Conservation (phyloP, 1,140 invertebrate genomes). For the Lordiphosa mommai region DNA sequence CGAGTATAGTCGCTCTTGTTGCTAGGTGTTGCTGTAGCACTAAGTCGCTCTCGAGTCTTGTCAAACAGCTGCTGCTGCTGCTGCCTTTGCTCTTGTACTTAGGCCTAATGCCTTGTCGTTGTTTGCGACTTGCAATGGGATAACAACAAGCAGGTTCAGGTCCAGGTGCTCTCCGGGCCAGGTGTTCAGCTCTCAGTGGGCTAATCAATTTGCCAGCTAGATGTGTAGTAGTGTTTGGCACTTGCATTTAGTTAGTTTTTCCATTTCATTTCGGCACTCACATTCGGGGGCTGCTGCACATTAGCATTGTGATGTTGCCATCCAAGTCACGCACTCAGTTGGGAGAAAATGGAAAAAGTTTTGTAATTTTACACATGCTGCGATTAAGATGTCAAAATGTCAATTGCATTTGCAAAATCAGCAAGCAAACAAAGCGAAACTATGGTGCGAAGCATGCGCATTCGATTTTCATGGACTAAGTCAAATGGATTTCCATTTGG, state of each 20-base stretch:
- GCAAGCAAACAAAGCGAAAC: constrained; percentile 6
- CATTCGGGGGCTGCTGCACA: constrained; percentile 26
- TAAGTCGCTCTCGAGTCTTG: constrained; percentile 34
- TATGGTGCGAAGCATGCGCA: constrained; percentile 2
- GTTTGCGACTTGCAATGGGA: constrained; percentile 70
- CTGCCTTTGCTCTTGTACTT: constrained; percentile 49
- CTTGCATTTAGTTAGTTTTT: constrained; percentile 17
- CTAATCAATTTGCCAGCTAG: constrained; percentile 48
- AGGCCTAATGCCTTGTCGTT: constrained; percentile 62
- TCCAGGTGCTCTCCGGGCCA: constrained; percentile 14
- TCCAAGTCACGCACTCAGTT: constrained; percentile 26
- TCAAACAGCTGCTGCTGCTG: constrained; percentile 21
- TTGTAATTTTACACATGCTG: constrained; percentile 50
- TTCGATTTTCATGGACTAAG: neutral
- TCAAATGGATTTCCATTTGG: neutral
- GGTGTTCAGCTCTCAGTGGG: constrained; percentile 31
- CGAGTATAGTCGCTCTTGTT: constrained; percentile 1
- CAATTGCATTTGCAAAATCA: constrained; percentile 21
- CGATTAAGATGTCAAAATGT: constrained; percentile 53
- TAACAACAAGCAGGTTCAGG: constrained; percentile 37
- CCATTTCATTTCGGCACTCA: constrained; percentile 37
- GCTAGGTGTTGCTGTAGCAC: constrained; percentile 16
- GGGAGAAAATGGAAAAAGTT: constrained; percentile 46
- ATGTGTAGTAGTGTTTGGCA: neutral
- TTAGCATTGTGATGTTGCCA: constrained; percentile 20